Evolutionary conservation across 2,113 vertebrate species (phyloP).

Genomic region (Rhinichthys klamathensis): DNA sequence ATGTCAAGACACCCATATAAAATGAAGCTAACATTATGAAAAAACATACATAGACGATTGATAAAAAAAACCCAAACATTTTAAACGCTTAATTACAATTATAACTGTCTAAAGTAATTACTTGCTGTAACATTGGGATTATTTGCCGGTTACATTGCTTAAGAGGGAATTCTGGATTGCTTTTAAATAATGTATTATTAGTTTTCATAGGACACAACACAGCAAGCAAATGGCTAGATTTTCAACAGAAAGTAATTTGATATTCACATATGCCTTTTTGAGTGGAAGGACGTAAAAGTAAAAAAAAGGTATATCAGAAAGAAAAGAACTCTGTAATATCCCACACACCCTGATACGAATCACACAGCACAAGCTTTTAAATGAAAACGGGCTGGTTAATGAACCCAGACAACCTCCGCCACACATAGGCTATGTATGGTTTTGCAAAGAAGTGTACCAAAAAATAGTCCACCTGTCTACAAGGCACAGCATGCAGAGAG

Average conservation of each 20-base stretch:
- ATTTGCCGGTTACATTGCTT: background rate
- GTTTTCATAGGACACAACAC: conserved; percentile 7
- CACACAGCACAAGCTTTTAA: conserved; percentile 70
- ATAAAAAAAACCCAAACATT: background rate
- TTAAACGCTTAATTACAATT: background rate
- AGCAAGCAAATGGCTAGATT: conserved; percentile 24
- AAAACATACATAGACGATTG: background rate
- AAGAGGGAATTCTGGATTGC: background rate
- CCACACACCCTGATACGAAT: conserved; percentile 72
- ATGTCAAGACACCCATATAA: background rate
- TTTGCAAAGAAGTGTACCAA: conserved; percentile 63
- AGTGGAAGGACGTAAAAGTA: conserved; percentile 37
- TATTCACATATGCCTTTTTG: conserved; percentile 25
- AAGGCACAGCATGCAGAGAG: conserved; percentile 63
- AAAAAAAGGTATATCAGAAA: conserved; percentile 15
- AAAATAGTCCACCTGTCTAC: conserved; percentile 71
- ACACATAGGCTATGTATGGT: conserved; percentile 53
- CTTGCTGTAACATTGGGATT: background rate
- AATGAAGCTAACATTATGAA: background rate
- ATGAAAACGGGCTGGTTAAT: conserved; percentile 72
- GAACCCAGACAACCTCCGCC: conserved; percentile 69
- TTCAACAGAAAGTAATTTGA: conserved; percentile 32
- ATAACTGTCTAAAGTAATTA: background rate
- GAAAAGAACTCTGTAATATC: conserved; percentile 56
- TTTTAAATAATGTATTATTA: conserved; percentile 33